Percentiles rank a stretch among this genome's conserved stretches.
These are phyloP conservation scores for Toxonevra muliebris DNA, from an alignment of 2,888 invertebrate genomes.

Conservation along the genomic window DNA sequence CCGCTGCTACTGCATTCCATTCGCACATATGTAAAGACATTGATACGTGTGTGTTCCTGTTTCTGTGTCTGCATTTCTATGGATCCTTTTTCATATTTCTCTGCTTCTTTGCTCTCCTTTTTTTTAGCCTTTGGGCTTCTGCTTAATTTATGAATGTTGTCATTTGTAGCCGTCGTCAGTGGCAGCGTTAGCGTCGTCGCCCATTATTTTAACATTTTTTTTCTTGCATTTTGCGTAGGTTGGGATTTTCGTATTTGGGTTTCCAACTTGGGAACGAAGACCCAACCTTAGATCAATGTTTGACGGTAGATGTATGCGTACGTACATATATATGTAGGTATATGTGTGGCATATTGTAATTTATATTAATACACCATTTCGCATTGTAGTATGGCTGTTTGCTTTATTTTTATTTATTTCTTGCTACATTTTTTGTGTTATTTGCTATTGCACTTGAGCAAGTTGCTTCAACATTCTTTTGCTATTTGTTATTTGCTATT, in stretches of 20 bases:
- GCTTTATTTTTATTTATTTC: not conserved
- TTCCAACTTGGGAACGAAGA: not conserved
- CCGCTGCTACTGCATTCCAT: no score
- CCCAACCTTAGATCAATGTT: no score
- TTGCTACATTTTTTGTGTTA: not conserved
- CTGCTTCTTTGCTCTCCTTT: not conserved
- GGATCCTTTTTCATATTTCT: conserved; percentile 1
- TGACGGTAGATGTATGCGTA: not conserved
- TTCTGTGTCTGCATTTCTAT: no score
- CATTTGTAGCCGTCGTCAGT: conserved; percentile 8
- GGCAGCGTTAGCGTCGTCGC: conserved; percentile 2
- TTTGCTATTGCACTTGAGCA: not conserved
- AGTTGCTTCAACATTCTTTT: not conserved
- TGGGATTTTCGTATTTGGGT: not conserved
- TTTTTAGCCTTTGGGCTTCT: not conserved
- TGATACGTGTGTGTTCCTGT: no score
- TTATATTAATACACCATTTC: conserved; percentile 6
- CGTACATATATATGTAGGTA: not conserved
- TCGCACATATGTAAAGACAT: no score
- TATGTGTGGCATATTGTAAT: conserved; percentile 4
- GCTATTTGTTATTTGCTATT: not conserved
- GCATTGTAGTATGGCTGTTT: not conserved
- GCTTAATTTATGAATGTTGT: conserved; percentile 31
- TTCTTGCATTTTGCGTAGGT: no score
- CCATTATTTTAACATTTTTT: conserved; percentile 6